Evolutionary conservation across 2,888 invertebrate species (phyloP), one percentile per base, ranked within the genome.

Genomic region (Pyrochroa serraticornis): DNA sequence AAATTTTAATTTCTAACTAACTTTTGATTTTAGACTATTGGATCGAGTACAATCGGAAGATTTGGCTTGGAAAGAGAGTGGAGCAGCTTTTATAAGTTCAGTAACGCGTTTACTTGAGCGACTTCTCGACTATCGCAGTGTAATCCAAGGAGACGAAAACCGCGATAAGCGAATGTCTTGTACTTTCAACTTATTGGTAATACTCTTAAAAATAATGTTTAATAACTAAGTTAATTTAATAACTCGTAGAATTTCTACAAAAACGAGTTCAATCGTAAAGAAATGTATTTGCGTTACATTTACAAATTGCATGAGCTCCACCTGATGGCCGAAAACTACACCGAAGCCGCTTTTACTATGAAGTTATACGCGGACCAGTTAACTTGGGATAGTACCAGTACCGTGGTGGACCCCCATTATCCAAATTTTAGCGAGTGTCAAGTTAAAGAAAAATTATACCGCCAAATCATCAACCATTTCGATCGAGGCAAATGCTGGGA

Each of bases 401-500:
- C 84, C 6, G 85, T 87, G 44, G 82, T 87, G 0, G 91, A 91
- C 74, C 84, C 86, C 0, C 84, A 85, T 69, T 87, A 88, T 74
- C 87, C 88, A 0, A 90, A 89, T 3, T 89, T 91, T 66, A 87
- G 88, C 0, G 95, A 96, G 75, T 93, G 93, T 87, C 91, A 93
- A 76, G 85, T 95, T 10, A 96, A 96, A 76, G 95, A 97, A 76
- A 84, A 88, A 37, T 82, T 97, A 0, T 95, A 95, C 77, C 88
- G 90, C 69, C 89, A 92, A 81, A 95, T 96, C 39, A 86, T 97
- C 49, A 89, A 90, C 71, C 95, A 95, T 76, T 95, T 96, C 73
- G 96, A 97, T 75, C 90, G 91, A 64, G 97, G 97, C 67, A 96
- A 96, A 87, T 93, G 95, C 70, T 97, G 97, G 97, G 97, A 97